A percentile compares a stretch with the other conserved stretches of the same genome.
Evolutionary conservation across 2,888 invertebrate species (phyloP).

Genomic region (Sphaerophoria rueppellii): DNA sequence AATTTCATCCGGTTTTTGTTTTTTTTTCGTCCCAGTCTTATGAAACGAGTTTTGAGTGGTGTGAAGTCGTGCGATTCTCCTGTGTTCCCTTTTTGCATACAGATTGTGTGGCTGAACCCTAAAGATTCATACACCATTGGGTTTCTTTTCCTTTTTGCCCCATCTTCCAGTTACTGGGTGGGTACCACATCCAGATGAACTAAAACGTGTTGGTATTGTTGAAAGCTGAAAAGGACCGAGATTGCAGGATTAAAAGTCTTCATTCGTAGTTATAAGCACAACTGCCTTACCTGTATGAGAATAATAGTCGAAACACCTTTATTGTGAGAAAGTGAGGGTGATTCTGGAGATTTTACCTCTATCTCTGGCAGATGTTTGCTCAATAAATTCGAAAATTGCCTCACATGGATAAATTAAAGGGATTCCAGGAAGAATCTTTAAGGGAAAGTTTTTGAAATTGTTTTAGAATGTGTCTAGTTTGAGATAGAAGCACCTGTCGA

Average conservation of each 20-base stretch:
- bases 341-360: not conserved
- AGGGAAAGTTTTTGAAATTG: constrained; percentile 10
- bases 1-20: constrained; percentile 2
- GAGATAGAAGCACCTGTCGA: too few relatives aligned
- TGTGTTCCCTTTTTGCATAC: constrained; percentile 13
- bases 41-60: not conserved
- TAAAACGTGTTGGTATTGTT: constrained; percentile 17
- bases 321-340: not conserved
- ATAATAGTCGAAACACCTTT: not conserved
- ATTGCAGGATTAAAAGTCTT: constrained; percentile 23
- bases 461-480: not conserved
- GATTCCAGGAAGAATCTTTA: constrained; percentile 11
- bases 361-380: not conserved
- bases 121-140: not conserved
- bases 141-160: not conserved
- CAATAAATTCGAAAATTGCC: constrained; percentile 23
- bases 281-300: not conserved
- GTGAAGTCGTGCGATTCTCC: not conserved
- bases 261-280: not conserved
- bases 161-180: not conserved
- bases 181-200: not conserved
- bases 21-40: not conserved
- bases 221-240: constrained; percentile 23
- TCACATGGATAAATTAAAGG: constrained; percentile 13
- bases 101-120: constrained; percentile 8